Conservation (phyloP, 2,797 vertebrate genomes). For the Helarctos malayanus region DNA sequence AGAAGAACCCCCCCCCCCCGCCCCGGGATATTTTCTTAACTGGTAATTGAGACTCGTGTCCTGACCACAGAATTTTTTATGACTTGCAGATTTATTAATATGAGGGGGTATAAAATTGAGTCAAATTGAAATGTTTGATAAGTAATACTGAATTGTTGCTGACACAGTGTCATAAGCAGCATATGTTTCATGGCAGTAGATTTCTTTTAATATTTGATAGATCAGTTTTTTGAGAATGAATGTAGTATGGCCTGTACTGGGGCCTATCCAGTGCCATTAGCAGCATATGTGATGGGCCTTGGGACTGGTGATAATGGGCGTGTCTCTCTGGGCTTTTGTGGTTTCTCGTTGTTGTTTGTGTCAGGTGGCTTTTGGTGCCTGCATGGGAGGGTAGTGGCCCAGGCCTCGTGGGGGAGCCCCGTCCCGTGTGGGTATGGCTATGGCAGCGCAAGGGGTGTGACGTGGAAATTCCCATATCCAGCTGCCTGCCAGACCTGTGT, state of each 20-base stretch:
- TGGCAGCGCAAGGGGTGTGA: background rate
- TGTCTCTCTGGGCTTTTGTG: background rate
- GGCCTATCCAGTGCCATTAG: fast-evolving
- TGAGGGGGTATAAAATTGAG: background rate
- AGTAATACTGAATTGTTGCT: background rate
- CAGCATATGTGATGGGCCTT: background rate
- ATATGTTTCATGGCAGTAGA: background rate
- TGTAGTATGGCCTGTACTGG: background rate
- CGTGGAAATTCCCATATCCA: background rate
- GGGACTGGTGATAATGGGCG: background rate
- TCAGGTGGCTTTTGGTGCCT: background rate
- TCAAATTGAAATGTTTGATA: background rate
- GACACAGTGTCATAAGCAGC: background rate
- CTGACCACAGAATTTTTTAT: background rate
- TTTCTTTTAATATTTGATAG: background rate
- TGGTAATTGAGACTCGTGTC: background rate
- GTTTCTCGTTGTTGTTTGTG: background rate
- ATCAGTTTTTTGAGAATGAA: background rate
- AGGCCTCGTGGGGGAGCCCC: background rate
- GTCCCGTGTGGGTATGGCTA: background rate
- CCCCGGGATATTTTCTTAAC: background rate
- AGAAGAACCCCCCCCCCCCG: background rate
- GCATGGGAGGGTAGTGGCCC: background rate
- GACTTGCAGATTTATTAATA: constrained; percentile 20
- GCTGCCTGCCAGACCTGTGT: background rate